These are phyloP conservation scores for Prenolepis imparis DNA, from an alignment of 2,888 invertebrate genomes.

Conservation along the genomic window DNA sequence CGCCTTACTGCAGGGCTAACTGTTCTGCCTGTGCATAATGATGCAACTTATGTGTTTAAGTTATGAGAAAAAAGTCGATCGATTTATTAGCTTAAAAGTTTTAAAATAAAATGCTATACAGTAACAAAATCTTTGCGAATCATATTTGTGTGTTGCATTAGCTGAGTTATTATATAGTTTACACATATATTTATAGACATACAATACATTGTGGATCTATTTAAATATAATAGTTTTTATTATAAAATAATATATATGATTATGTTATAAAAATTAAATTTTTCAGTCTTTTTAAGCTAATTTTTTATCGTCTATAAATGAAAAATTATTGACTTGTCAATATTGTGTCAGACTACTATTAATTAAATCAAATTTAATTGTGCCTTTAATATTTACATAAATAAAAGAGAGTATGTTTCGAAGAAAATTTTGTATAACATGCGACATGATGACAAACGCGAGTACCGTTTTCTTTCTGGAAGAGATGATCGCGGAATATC, in stretches of 20 bases:
- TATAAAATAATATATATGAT: background rate
- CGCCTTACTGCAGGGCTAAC: background rate
- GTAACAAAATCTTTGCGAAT: background rate
- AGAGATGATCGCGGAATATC: constrained; percentile 57
- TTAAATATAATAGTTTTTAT: background rate
- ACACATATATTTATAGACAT: background rate
- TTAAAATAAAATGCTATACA: background rate
- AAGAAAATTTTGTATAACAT: background rate
- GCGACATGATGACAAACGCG: constrained; percentile 33
- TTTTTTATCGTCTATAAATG: background rate
- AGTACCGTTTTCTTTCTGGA: constrained; percentile 58
- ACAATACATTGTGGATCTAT: background rate
- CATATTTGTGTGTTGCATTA: background rate
- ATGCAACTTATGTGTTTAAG: background rate
- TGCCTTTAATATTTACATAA: background rate
- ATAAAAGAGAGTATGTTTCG: constrained; percentile 9
- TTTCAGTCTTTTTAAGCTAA: background rate
- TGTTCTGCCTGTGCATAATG: background rate
- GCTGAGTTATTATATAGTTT: background rate
- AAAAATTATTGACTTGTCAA: background rate
- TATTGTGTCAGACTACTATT: background rate
- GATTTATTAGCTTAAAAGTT: background rate
- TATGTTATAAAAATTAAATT: background rate
- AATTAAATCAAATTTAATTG: constrained; percentile 15
- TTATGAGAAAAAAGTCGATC: background rate